Base-by-base conservation (phyloP, 2,113 vertebrate genomes). In the Azemiops feae region DNA sequence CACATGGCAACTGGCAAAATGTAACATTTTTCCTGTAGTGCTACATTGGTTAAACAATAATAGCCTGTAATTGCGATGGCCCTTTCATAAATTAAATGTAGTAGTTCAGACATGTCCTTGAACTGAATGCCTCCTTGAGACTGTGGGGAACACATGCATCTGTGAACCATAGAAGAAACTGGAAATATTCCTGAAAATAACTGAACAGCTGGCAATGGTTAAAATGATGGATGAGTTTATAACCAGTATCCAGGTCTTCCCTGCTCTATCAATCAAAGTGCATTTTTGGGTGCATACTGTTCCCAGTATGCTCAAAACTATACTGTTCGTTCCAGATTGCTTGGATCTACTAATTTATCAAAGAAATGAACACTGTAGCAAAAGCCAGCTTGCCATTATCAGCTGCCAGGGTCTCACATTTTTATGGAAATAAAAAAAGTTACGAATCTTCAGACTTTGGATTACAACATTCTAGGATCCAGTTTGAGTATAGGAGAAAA, bases 181-280 rank as follows among this genome's bases (percentile, higher is more conserved):
- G 88, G 87, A 89, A 12, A 89, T 25, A 14, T 86, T 92, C 14
- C 55, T 45, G 47, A 39, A 47, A 54, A 53, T 54, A 45, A 88
- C 27, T 9, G 69, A 87, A 89, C 91, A 92, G 69, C 91, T 92
- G 93, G 87, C 93, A 60, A 43, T 86, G 54, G 34, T 92, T 90
- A 89, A 64, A 58, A 58, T 86, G 88, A 92, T 47, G 39, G 74
- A 91, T 92, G 91, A 45, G 69, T 85, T n/a, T 53, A n/a, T 74
- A 91, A 43, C 93, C 60, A 91, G 89, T 57, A 57, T 47, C 57
- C 53, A 30, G 30, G 53, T 86, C 88, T 87, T 60, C 22, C 45
- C 74, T 92, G 69, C 87, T 69, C 85, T 91, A 89, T 94, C 88
- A 89, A 89, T 87, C 93, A 87, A 81, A 64, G 55, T 25, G 25